Evolutionary conservation across 2,888 invertebrate genomes (phyloP), one percentile per base, ranked within the genome.

Genomic region (Hipparchia sbordonii): DNA sequence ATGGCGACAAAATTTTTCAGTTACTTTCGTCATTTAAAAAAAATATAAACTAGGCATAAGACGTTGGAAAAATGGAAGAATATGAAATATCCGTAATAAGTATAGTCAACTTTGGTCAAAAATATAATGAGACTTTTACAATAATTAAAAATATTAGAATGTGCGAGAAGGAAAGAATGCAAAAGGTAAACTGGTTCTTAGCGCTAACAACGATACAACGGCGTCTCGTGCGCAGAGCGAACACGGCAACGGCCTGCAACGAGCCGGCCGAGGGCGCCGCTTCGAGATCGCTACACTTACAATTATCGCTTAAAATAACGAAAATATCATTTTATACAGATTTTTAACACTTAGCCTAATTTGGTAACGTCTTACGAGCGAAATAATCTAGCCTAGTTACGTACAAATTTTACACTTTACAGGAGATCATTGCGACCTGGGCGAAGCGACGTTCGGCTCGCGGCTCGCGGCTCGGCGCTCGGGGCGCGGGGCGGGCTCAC

Each of bases 371-470:
- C 78, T 82, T 78, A 79, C 74, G 68, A 75, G 71, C 71, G 67
- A 70, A 77, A 63, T 23, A 61, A 67, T 70, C 77, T 77, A 77
- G 45, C 71, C 67, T 77, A 77, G 57, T 73, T 77, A 83, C 80
- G 78, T 84, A 85, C 85, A 81, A 81, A 84, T 82, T 79, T 81
- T 84, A 88, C 87, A 88, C 81, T 85, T 82, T 85, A 87, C 85
- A 85, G 77, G 67, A 73, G 65, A 56, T 57, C 52, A 7, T 45
- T 7, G 60, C 45, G 39, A 45, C 60, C 39, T 12, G 12, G 60
- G 66, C 66, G 72, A 66, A 23, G 71, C 66, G 61, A 71, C 68
- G 71, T 63, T 70, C 60, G 68, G 67, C 74, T 71, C n/a, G 46
- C 46, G 62, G 65, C 10, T 63, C 48, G 63, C 62, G 46, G 13